These are phyloP conservation scores for Brachyhypopomus gauderio DNA, from an alignment of 2,113 vertebrate species.

Conservation along the genomic window DNA sequence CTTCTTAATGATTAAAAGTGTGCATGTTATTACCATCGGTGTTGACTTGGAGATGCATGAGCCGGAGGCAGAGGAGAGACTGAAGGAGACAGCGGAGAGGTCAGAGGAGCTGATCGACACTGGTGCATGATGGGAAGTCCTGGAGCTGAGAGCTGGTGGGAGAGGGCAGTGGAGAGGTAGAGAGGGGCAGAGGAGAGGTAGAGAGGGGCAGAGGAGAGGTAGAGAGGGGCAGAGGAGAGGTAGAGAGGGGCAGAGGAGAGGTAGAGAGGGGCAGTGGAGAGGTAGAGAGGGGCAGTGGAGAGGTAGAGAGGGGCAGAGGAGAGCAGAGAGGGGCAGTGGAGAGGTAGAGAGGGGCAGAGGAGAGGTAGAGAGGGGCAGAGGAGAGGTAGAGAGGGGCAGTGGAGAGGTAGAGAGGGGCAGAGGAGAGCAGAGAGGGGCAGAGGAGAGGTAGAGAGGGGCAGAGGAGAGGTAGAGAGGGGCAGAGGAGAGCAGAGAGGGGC, in stretches of 20 bases:
- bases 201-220: not conserved
- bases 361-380: too few relatives aligned
- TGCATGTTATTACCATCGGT: not conserved
- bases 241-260: not conserved
- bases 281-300: not conserved
- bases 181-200: not conserved
- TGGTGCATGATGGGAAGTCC: not conserved
- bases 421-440: not conserved
- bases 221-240: not conserved
- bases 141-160: not conserved
- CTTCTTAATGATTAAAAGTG: not conserved
- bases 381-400: not conserved
- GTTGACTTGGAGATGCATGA: not conserved
- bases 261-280: not conserved
- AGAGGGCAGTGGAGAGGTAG: not conserved
- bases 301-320: conserved; percentile 1
- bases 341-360: not conserved
- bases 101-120: not conserved
- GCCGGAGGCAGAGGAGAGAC: not conserved
- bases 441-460: not conserved
- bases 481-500: too few relatives aligned
- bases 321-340: not conserved
- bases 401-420: not conserved
- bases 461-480: not conserved
- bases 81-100: not conserved